phyloP scores from a whole-genome alignment of 1,140 invertebrate genomes.

The Arctopsyche grandis region DNA sequence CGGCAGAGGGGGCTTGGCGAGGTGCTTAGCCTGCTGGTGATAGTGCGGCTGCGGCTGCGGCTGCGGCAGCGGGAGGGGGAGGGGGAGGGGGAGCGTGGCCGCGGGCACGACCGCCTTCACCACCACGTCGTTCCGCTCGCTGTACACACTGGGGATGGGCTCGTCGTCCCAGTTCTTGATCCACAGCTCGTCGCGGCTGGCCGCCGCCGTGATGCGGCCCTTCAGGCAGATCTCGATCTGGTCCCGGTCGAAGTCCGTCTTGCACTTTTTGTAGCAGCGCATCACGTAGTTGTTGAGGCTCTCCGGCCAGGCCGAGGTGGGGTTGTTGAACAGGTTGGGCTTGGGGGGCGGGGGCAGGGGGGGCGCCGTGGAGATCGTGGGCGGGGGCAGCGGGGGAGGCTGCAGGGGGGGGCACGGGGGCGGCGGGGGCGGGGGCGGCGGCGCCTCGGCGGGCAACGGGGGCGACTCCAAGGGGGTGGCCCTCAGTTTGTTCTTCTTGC shows the following conservation, averaged over 20 bases:
- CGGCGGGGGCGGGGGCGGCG: slow-evolving; percentile 66
- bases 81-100: slow-evolving; percentile 66
- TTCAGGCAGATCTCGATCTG: slow-evolving; percentile 93
- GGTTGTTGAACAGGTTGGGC: slow-evolving; percentile 60
- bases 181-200: slow-evolving; percentile 85
- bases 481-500: slow-evolving; percentile 77
- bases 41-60: slow-evolving; percentile 33
- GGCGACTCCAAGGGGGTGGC: slow-evolving; percentile 60
- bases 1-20: slow-evolving; percentile 1
- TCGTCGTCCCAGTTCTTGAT: slow-evolving; percentile 93
- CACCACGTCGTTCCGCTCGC: slow-evolving; percentile 75
- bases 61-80: not conserved
- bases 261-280: slow-evolving; percentile 90
- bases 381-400: slow-evolving; percentile 49
- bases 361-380: slow-evolving; percentile 40
- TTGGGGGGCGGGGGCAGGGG: slow-evolving; percentile 56
- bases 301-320: slow-evolving; percentile 75
- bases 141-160: slow-evolving; percentile 85
- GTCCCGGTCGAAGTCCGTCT: slow-evolving; percentile 88
- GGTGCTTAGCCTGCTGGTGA: slow-evolving; percentile 55
- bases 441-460: slow-evolving; percentile 69
- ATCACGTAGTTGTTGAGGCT: slow-evolving; percentile 87
- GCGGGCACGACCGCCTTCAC: slow-evolving; percentile 61
- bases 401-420: slow-evolving; percentile 58
- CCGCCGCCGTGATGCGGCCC: slow-evolving; percentile 89